Base-by-base conservation (phyloP, 2,113 vertebrate species). In the Crotophaga sulcirostris region DNA sequence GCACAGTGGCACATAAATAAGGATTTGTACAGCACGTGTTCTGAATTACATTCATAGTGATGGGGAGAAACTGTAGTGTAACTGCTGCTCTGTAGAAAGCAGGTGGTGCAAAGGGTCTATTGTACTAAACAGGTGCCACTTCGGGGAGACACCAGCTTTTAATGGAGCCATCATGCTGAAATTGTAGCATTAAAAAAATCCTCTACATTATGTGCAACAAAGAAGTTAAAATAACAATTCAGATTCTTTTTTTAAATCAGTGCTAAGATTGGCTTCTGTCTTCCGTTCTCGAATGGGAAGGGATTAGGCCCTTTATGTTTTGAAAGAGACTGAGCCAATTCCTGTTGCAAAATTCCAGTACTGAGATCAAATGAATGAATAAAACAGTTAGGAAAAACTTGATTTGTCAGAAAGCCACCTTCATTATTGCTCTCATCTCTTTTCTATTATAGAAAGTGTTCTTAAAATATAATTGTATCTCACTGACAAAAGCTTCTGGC, bases 401-500 rank as follows among this genome's bases (percentile, higher is more conserved):
- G 52, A 44, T 90, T 86, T 96, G 67, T 84, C 91, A 92, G 76
- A 87, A 87, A 84, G 73, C 82, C 60, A 54, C 59, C 75, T 90
- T 83, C 75, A n/a, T 94, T 72, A 94, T 60, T 44, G 56, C 60
- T 79, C 66, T 85, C 28, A 2, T 90, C 67, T 74, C 74, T 89
- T 81, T 84, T 90, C 67, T 85, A 26, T 78, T 69, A 74, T 4
- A 86, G n/a, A 60, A 87, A 70, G 87, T 89, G 84, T 63, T 92
- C 88, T 92, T 81, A 75, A 74, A 55, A 79, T 90, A 24, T 93
- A 96, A 95, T 86, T 93, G 68, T n/a, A 74, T 67, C 75, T 90
- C 44, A 16, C 47, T 83, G 59, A 92, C 90, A 93, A 89, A 96
- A 91, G 90, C 88, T 88, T 56, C 95, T 97, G 94, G 92, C 90